Percentiles rank a stretch among this genome's conserved stretches.
Evolutionary conservation across 35 echinoderm and acorn worm genomes (phyloP).

Genomic region (Heliocidaris tuberculata): DNA sequence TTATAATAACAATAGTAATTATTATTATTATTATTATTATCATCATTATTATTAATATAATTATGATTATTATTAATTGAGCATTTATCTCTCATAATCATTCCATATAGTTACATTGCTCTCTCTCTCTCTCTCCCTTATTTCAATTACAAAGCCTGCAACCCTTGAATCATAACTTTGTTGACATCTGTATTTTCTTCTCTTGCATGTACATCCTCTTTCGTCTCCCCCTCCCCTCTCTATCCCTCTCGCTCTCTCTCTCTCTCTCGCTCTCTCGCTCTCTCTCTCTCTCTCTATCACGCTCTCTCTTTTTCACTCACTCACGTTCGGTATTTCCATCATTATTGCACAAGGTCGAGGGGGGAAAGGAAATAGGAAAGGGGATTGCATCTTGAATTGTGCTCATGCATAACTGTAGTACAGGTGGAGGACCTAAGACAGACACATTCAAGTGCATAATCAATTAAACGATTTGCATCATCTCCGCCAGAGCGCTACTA

Average conservation of each 20-base stretch:
- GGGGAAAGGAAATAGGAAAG: neutral
- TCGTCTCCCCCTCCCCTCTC: neutral
- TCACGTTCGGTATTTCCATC: neutral
- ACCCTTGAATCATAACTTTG: neutral
- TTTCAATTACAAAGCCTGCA: too few species aligned
- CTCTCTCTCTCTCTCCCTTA: too few species aligned
- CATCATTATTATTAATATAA: too few species aligned
- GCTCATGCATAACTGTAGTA: neutral
- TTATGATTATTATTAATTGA: too few species aligned
- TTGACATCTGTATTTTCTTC: neutral
- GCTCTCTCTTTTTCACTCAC: too few species aligned
- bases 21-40: too few species aligned
- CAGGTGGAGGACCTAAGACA: neutral
- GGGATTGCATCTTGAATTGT: neutral
- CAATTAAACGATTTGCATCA: neutral
- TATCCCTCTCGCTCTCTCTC: too few species aligned
- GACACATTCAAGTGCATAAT: constrained; percentile 7
- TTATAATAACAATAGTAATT: too few species aligned
- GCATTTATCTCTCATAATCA: neutral
- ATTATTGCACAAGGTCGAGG: neutral
- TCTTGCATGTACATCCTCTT: neutral
- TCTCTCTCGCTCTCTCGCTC: too few species aligned
- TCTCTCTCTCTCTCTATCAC: too few species aligned
- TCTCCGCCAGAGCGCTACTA: neutral
- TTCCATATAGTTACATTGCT: too few species aligned